These are phyloP conservation scores for Sarcophaga variegata DNA, from an alignment of 2,888 invertebrate genomes.

Conservation along the genomic window DNA sequence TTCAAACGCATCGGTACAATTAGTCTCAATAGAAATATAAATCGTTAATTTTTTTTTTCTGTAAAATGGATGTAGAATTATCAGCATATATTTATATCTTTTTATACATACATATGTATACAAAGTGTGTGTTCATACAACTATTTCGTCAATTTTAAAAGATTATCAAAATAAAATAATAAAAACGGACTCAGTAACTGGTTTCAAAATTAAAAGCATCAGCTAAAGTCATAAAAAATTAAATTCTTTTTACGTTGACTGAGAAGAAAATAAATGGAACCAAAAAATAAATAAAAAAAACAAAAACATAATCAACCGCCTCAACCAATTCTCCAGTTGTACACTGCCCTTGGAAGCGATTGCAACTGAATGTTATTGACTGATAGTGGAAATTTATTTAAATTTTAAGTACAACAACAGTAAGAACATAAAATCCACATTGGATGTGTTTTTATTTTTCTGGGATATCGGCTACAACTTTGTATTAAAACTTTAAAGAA, in stretches of 20 bases:
- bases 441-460: neutral
- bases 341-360: conserved; percentile 46
- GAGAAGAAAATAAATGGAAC: neutral
- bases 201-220: conserved; percentile 9
- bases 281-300: neutral
- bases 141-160: too few relatives aligned
- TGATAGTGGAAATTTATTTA: conserved; percentile 30
- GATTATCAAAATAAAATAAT: neutral
- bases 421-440: conserved; percentile 15
- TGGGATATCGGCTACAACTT: neutral
- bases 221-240: neutral
- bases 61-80: too few relatives aligned
- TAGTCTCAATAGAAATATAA: too few relatives aligned
- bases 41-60: too few relatives aligned
- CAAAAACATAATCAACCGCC: neutral
- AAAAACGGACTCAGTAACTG: conserved; percentile 23
- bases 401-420: conserved; percentile 9
- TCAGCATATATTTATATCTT: too few relatives aligned
- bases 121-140: too few relatives aligned
- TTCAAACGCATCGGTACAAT: too few relatives aligned
- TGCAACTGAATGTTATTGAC: conserved; percentile 35
- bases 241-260: conserved; percentile 3
- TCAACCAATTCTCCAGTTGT: conserved; percentile 12
- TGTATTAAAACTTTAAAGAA: neutral
- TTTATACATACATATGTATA: too few relatives aligned